Evolutionary conservation across 1,140 invertebrate species (phyloP).

Genomic region (Drosophila aff.): DNA sequence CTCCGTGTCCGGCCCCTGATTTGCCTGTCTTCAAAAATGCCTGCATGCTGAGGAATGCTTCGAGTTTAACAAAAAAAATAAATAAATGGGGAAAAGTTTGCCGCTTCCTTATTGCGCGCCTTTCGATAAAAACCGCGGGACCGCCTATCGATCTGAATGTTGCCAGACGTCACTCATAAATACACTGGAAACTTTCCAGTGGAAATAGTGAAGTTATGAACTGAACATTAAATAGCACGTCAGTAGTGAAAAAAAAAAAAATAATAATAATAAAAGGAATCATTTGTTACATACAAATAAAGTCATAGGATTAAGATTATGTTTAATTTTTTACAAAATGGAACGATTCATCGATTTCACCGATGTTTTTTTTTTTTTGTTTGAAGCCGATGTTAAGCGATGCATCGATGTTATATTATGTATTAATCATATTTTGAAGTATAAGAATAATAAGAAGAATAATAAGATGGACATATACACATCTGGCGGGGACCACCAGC

Average conservation of each 20-base stretch:
- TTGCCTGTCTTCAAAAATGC: slow-evolving; percentile 94
- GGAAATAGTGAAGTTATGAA: not conserved
- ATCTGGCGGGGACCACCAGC: too few relatives aligned
- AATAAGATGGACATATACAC: too few relatives aligned
- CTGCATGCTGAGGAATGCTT: slow-evolving; percentile 87
- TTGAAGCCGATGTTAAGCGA: too few relatives aligned
- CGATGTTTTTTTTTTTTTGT: too few relatives aligned
- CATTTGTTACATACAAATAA: too few relatives aligned
- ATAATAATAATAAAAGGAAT: not conserved
- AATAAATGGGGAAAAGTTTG: slow-evolving; percentile 28
- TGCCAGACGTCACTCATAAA: not conserved
- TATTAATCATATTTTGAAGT: too few relatives aligned
- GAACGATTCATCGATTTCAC: too few relatives aligned
- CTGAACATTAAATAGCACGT: not conserved
- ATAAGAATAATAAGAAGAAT: too few relatives aligned
- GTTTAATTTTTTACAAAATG: too few relatives aligned
- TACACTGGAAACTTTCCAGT: not conserved
- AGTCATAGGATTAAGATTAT: too few relatives aligned
- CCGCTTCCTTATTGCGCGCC: slow-evolving; percentile 5
- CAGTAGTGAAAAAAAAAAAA: not conserved
- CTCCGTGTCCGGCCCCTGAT: slow-evolving; percentile 80
- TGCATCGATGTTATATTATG: too few relatives aligned
- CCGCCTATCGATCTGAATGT: not conserved
- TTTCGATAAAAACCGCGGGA: slow-evolving; percentile 12
- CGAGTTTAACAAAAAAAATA: not conserved